Conservation (phyloP, 2,797 vertebrate genomes). For the Crax fasciolata region DNA sequence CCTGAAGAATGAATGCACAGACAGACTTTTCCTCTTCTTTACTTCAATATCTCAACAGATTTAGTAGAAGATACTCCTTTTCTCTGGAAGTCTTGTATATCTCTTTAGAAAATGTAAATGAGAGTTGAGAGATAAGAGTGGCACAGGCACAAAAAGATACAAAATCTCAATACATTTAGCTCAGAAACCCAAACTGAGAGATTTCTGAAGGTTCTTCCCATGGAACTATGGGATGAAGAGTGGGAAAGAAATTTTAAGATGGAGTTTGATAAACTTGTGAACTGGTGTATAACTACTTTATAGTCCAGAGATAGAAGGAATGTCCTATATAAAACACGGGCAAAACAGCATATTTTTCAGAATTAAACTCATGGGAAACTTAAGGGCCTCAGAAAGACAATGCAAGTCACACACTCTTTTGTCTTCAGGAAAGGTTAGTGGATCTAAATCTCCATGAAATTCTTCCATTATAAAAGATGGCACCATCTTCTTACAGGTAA, state of each 20-base stretch:
- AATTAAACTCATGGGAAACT: neutral
- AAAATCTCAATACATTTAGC: too few relatives aligned
- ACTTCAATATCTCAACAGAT: neutral
- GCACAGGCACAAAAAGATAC: neutral
- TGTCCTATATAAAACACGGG: neutral
- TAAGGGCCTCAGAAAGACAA: neutral
- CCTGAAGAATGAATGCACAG: neutral
- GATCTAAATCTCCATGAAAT: neutral
- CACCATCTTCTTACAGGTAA: neutral
- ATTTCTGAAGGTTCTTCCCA: neutral
- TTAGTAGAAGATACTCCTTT: neutral
- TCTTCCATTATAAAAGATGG: neutral
- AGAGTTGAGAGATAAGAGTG: too few relatives aligned
- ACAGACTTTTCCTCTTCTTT: neutral
- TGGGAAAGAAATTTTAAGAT: neutral
- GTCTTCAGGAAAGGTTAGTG: neutral
- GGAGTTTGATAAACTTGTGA: neutral
- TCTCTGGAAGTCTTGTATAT: neutral
- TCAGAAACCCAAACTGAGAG: neutral
- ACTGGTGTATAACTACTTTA: neutral
- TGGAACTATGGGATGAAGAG: neutral
- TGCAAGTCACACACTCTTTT: neutral
- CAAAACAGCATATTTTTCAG: neutral
- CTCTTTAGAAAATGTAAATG: neutral
- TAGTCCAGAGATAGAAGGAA: neutral